Evolutionary conservation across 2,113 vertebrate genomes (phyloP), one percentile per base, ranked within the genome.

Genomic region (Garra rufa): DNA sequence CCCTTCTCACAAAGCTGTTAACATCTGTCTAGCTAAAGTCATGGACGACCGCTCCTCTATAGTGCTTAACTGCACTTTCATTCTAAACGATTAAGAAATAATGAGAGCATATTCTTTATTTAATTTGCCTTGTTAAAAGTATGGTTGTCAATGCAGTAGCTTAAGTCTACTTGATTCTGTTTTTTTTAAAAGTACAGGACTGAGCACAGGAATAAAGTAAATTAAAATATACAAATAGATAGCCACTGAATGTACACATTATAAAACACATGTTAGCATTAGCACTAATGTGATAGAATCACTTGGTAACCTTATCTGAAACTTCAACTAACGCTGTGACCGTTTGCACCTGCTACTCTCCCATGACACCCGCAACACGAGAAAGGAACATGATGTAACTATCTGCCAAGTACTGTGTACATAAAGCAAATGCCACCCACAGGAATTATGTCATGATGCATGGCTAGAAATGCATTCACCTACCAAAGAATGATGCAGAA

Each of bases 1-100:
- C n/a, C 74, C 44, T 69, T 15, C n/a, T 67, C 59, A 30, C 71
- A 76, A 34, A 67, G 19, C 73, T 76, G 57, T 69, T 28, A 69
- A 77, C 46, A 50, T 78, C 55, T 61, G 52, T 76, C 44, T 21
- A 52, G 73, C 21, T 52, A 6, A 52, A 50, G 46, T 75, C 73
- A 52, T 9, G 24, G 48, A 34, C 15, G 15, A 3, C 73, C 30
- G 73, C 7, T 30, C 48, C 73, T 76, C 44, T 30, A 15, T 28
- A 4, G 71, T 19, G 6, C 69, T 75, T 50, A 48, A 75, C 44
- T 48, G 24, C 24, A 28, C 24, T 52, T 28, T 44, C 13, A 73
- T 44, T 73, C 2, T 44, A 73, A 70, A n/a, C 1, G 9, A 70
- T n/a, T 69, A 43, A 43, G 67, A 70, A 70, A 24, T 44, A 73